Conservation (phyloP, 2,888 invertebrate species). For the Coenonympha glycerion region DNA sequence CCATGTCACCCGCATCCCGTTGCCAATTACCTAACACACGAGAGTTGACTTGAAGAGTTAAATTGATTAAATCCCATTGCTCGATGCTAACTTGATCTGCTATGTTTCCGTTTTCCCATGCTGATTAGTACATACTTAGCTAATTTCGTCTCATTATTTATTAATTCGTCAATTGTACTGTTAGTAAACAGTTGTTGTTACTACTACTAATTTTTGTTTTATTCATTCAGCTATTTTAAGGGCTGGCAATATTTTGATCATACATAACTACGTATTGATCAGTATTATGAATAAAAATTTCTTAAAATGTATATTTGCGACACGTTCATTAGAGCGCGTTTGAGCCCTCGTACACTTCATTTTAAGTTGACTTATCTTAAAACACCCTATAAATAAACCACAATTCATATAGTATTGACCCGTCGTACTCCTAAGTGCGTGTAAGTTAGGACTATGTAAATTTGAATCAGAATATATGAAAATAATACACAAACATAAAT, state of each 20-base stretch:
- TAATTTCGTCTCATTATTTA: neutral
- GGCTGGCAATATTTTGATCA: neutral
- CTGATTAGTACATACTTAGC: neutral
- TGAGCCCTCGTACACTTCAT: too few species aligned
- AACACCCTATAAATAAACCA: too few species aligned
- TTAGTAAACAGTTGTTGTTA: neutral
- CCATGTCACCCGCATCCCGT: constrained; percentile 35
- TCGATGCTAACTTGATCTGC: constrained; percentile 11
- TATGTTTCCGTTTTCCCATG: constrained; percentile 12
- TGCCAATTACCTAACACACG: constrained; percentile 26
- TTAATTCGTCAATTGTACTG: neutral
- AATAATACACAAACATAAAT: too few species aligned
- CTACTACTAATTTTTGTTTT: neutral
- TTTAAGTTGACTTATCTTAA: too few species aligned
- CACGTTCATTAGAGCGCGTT: too few species aligned
- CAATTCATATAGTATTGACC: too few species aligned
- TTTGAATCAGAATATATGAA: too few species aligned
- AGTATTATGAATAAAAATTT: too few species aligned
- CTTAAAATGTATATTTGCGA: too few species aligned
- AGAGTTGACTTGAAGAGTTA: constrained; percentile 21
- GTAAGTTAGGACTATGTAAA: too few species aligned
- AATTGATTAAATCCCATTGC: constrained; percentile 25
- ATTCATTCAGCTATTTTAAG: neutral
- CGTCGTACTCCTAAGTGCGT: too few species aligned
- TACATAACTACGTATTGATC: too few species aligned